These are phyloP conservation scores for Vanessa tameamea DNA, from an alignment of 1,140 invertebrate genomes.

Conservation along the genomic window DNA sequence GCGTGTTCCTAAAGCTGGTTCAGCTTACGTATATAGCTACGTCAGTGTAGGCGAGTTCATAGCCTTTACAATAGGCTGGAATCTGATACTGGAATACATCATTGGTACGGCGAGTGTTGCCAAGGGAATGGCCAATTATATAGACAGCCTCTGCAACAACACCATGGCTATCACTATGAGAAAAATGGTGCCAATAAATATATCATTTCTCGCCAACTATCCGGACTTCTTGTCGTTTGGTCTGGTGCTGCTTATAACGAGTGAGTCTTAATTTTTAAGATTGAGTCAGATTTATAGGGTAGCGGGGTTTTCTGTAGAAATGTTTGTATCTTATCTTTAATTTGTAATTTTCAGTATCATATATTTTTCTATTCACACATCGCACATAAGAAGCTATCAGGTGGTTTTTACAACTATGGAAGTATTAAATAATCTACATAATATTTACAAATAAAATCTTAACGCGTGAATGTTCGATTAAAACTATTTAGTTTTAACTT, in stretches of 20 bases:
- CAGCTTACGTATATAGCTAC: slow-evolving; percentile 94
- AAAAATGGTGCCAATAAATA: slow-evolving; percentile 85
- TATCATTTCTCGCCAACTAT: slow-evolving; percentile 88
- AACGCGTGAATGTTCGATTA: no score
- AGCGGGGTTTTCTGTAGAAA: no score
- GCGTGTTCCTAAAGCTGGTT: slow-evolving; percentile 91
- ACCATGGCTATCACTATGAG: slow-evolving; percentile 86
- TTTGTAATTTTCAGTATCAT: no score
- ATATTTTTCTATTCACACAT: no score
- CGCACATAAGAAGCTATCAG: no score
- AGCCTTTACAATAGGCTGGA: slow-evolving; percentile 93
- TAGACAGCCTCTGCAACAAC: slow-evolving; percentile 90
- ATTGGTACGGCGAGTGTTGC: slow-evolving; percentile 93
- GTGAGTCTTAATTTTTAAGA: slow-evolving; percentile 56
- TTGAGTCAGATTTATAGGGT: no score
- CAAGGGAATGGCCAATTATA: slow-evolving; percentile 93
- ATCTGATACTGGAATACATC: slow-evolving; percentile 94
- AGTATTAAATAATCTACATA: no score
- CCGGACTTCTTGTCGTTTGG: slow-evolving; percentile 90
- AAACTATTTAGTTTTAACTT: no score
- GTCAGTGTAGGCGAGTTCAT: slow-evolving; percentile 92
- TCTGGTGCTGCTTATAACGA: slow-evolving; percentile 85
- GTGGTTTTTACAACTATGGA: no score
- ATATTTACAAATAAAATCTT: no score
- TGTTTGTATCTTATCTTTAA: no score